Conservation (phyloP, 1,140 invertebrate species). For the Drosophila lacteicornis region DNA sequence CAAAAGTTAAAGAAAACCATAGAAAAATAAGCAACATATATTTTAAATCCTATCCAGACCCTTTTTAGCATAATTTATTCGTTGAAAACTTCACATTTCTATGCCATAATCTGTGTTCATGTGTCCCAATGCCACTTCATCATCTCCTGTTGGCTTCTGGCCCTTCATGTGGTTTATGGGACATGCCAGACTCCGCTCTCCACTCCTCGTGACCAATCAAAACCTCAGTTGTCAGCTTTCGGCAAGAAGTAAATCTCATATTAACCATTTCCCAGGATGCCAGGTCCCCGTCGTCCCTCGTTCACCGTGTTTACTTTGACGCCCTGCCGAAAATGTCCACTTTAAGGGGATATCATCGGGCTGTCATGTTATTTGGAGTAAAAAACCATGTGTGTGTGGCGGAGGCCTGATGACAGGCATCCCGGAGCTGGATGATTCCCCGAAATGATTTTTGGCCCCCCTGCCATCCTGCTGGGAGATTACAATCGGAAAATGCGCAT, state of each 20-base stretch:
- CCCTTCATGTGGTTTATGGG: slow-evolving; percentile 30
- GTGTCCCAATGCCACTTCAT: slow-evolving; percentile 11
- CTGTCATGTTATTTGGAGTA: slow-evolving; percentile 68
- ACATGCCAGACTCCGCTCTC: neutral
- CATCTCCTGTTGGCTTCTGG: slow-evolving; percentile 21
- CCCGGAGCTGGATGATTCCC: slow-evolving; percentile 26
- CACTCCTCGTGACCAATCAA: slow-evolving; percentile 39
- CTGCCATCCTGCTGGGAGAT: slow-evolving; percentile 48
- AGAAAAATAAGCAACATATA: neutral
- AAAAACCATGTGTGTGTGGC: slow-evolving; percentile 37
- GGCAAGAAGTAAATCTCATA: slow-evolving; percentile 37
- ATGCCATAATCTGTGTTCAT: slow-evolving; percentile 16
- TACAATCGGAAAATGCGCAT: slow-evolving; percentile 79
- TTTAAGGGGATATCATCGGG: slow-evolving; percentile 62
- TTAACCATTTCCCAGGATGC: slow-evolving; percentile 37
- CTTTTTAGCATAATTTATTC: slow-evolving; percentile 14
- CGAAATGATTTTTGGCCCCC: slow-evolving; percentile 5
- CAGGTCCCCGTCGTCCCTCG: neutral
- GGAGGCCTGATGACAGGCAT: slow-evolving; percentile 35
- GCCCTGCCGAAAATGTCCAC: slow-evolving; percentile 62
- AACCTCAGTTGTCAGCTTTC: slow-evolving; percentile 47
- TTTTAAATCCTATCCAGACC: neutral
- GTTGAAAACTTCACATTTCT: slow-evolving; percentile 11
- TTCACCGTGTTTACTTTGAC: slow-evolving; percentile 36
- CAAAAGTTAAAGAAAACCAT: neutral